Conservation (phyloP, 2,113 vertebrate species). For the Corydoras sp. region DNA sequence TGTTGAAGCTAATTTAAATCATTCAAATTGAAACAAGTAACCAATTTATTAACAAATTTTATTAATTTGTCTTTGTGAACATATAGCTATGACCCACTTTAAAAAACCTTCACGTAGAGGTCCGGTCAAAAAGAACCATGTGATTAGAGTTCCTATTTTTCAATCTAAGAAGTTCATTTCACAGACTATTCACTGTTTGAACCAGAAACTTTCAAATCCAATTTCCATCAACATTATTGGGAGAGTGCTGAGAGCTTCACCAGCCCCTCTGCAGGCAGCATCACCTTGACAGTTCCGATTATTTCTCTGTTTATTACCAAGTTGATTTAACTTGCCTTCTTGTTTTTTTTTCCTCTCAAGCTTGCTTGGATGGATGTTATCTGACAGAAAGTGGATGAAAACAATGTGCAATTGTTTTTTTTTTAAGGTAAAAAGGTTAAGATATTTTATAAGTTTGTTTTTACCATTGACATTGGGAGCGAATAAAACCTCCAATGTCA, state of each 20-base stretch:
- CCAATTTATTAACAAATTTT: neutral
- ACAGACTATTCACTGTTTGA: slow-evolving; percentile 48
- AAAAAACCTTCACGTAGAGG: slow-evolving; percentile 31
- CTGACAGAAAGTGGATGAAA: slow-evolving; percentile 39
- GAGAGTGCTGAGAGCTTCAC: slow-evolving; percentile 44
- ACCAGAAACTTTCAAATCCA: slow-evolving; percentile 51
- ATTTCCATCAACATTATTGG: slow-evolving; percentile 54
- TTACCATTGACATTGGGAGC: slow-evolving; percentile 19
- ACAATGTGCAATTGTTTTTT: slow-evolving; percentile 51
- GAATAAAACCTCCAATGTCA: neutral
- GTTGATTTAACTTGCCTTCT: slow-evolving; percentile 19
- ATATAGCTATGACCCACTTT: slow-evolving; percentile 18
- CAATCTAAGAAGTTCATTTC: slow-evolving; percentile 39
- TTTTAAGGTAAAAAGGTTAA: slow-evolving; percentile 38
- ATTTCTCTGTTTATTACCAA: slow-evolving; percentile 54
- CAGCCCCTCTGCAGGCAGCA: slow-evolving; percentile 37
- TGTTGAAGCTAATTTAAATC: too few relatives aligned
- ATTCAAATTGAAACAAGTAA: too few relatives aligned
- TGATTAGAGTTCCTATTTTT: slow-evolving; percentile 43
- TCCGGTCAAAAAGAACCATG: slow-evolving; percentile 28
- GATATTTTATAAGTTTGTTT: slow-evolving; percentile 8
- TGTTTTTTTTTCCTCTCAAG: slow-evolving; percentile 40
- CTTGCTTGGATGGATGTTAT: slow-evolving; percentile 44
- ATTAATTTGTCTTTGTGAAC: neutral
- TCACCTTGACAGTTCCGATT: slow-evolving; percentile 52